These are phyloP conservation scores for Lucilia sericata DNA, from an alignment of 1,140 invertebrate species.

Conservation along the genomic window DNA sequence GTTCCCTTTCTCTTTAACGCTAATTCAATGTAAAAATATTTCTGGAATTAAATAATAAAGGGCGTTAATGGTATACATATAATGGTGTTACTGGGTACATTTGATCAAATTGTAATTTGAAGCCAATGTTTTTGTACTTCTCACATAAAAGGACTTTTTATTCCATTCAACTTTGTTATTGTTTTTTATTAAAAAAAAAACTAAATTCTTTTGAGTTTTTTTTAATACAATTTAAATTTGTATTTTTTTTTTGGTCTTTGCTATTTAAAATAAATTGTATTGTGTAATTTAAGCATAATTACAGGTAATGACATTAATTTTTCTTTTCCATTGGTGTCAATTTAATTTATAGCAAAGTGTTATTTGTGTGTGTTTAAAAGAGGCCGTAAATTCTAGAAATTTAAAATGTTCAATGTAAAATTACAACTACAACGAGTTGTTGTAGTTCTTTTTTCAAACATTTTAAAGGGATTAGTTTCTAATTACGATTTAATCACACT, in stretches of 20 bases:
- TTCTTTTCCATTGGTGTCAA: background rate
- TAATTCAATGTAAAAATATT: background rate
- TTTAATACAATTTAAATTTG: background rate
- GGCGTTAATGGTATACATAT: background rate
- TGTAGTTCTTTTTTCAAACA: background rate
- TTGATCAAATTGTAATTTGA: slow-evolving; percentile 19
- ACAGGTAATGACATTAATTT: background rate
- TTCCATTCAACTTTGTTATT: background rate
- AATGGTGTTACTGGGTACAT: background rate
- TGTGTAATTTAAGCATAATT: slow-evolving; percentile 12
- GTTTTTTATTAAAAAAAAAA: too few relatives aligned
- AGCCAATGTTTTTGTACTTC: background rate
- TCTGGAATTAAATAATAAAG: background rate
- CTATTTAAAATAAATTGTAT: background rate
- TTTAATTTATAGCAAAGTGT: slow-evolving; percentile 2
- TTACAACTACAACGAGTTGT: background rate
- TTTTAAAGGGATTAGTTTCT: slow-evolving; percentile 25
- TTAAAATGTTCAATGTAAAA: background rate
- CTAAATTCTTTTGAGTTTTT: background rate
- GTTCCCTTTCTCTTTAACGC: background rate
- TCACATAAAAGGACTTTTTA: background rate
- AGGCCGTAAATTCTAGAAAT: background rate
- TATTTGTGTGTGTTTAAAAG: background rate
- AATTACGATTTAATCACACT: slow-evolving; percentile 30
- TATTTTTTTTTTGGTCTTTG: background rate